These are phyloP conservation scores for Ichneumon xanthorius DNA, from an alignment of 2,888 invertebrate genomes.

Conservation along the genomic window DNA sequence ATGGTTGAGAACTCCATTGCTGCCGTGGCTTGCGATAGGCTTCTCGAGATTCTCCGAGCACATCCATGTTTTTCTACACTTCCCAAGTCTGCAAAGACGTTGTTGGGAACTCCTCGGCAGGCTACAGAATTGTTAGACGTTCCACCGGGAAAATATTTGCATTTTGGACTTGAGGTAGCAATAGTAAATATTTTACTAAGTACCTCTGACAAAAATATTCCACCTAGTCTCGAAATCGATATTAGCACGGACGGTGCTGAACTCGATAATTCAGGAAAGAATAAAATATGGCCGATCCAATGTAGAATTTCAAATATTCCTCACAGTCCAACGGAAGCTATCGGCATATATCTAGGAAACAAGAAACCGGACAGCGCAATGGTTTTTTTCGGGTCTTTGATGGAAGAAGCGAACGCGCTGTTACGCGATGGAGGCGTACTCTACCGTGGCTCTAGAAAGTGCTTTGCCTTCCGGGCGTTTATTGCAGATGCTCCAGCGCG, in stretches of 20 bases:
- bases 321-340: slow-evolving; percentile 39
- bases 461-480: slow-evolving; percentile 48
- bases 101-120: not conserved
- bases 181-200: not conserved
- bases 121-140: slow-evolving; percentile 1
- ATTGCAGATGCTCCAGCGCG: slow-evolving; percentile 73
- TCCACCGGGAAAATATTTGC: slow-evolving; percentile 9
- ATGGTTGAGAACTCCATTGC: not conserved
- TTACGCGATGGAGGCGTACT: not conserved
- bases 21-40: not conserved
- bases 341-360: slow-evolving; percentile 40
- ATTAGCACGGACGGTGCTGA: slow-evolving; percentile 4
- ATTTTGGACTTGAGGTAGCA: slow-evolving; percentile 1
- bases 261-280: slow-evolving; percentile 12
- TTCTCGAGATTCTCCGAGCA: not conserved
- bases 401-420: slow-evolving; percentile 29
- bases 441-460: not conserved
- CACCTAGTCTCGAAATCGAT: not conserved
- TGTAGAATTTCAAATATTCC: slow-evolving; percentile 51
- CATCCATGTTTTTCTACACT: slow-evolving; percentile 6
- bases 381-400: slow-evolving; percentile 51
- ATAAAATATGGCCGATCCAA: slow-evolving; percentile 56
- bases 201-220: not conserved
- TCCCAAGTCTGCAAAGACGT: slow-evolving; percentile 4
- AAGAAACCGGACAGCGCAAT: slow-evolving; percentile 55